Base-by-base conservation (phyloP, 2,888 invertebrate genomes). In the Vesta saturnalis region DNA sequence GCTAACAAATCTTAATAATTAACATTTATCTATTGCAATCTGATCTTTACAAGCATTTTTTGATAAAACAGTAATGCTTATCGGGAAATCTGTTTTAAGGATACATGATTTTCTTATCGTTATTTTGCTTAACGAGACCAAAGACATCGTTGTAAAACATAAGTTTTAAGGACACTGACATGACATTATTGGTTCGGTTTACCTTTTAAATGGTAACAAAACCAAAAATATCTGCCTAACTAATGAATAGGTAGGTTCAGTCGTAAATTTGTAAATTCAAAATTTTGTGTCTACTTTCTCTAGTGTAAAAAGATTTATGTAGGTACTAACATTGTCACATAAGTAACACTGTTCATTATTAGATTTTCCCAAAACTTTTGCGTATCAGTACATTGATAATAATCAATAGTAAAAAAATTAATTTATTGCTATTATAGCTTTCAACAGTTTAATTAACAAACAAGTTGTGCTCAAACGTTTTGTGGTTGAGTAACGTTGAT, bases 141-240 rank as follows among this genome's bases (percentile, higher is more conserved):
- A 57, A 21, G 54, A 57, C 54, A 64, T 66, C 66, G 68, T 66
- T 72, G 72, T 72, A 72, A 72, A 72, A 72, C 72, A 72, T 52
- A 61, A 61, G 64, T 66, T 63, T 70, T 49, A 68, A 70, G 64
- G 65, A 61, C 65, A 60, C 55, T 60, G 70, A 69, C 69, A 64
- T 69, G 61, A 63, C 66, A 64, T 71, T 63, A 71, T 71, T 63
- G 63, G 63, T 64, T 61, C 54, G 61, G 68, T 54, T 62, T 68
- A 68, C 71, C 71, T 70, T 70, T 70, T 65, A 55, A 49, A 49
- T 46, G 47, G 2, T 58, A 63, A 57, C 65, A 60, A 70, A 60
- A 55, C 46, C 39, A 57, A 56, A 60, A 59, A 47, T 30, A 18
- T 35, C 22, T 18, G 49, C 55, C 55, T 60, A 60, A 52, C 60